Base-by-base conservation (phyloP, 2,888 invertebrate genomes). In the Cordilura impudica region DNA sequence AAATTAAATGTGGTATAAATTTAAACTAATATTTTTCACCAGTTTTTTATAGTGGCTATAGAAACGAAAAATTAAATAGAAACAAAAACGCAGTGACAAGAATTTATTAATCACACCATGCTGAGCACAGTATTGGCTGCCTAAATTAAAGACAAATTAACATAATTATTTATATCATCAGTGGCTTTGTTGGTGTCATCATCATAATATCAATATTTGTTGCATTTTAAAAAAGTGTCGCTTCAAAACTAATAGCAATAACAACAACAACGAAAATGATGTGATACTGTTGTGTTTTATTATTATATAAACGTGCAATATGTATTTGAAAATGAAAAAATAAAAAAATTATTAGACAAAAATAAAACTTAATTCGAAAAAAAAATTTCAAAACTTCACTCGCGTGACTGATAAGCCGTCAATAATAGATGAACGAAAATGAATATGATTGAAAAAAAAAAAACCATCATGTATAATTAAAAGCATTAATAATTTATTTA, bases 401-500 rank as follows among this genome's bases (percentile, higher is more conserved):
- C 75, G 79, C 79, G 79, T 79, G 79, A 75, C 75, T 79, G 75
- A 79, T 79, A 79, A 75, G 66, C 31, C 29, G 47, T 23, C 29
- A 7, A 19, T 45, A 4, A 14, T 39, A 39, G 12, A 39, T n/a
- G 35, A n/a, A n/a, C 3, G n/a, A n/a, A n/a, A n/a, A n/a, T n/a
- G n/a, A n/a, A n/a, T n/a, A n/a, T n/a, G n/a, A n/a, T n/a, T n/a
- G n/a, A 23, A 43, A 12, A 29, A 43, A 51, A 19, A 58, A 21
- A 73, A 8, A 29, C 1, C 23, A n/a, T 31, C 23, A 49, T 39
- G 19, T n/a, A 26, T 53, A 53, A 51, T 67, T 47, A 31, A 39
- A 54, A 60, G n/a, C 18, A 2, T 51, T 66, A 45, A 45, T 67
- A 58, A 66, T 69, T 63, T 35, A 63, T 69, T 61, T 47, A 75